phyloP scores from a whole-genome alignment of 2,797 vertebrate genomes.

The Gallinago nigripennis region DNA sequence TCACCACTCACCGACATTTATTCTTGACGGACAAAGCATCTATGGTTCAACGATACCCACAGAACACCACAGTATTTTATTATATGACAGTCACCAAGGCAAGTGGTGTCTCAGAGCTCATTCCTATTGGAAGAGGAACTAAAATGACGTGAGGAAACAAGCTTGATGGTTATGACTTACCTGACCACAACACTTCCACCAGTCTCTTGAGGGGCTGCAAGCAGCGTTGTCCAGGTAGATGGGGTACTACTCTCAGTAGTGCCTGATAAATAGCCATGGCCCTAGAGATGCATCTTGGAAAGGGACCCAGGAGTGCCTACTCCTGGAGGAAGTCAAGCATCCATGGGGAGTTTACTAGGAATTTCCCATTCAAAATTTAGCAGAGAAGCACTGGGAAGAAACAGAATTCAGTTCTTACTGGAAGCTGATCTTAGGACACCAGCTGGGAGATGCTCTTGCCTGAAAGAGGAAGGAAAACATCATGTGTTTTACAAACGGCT shows the following conservation, averaged over 20 bases:
- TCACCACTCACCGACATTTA: not conserved
- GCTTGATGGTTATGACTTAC: not conserved
- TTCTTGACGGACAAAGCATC: not conserved
- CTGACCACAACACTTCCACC: not conserved
- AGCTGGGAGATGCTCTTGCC: not conserved
- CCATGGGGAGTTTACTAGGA: not conserved
- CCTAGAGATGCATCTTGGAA: not conserved
- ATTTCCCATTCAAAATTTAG: not conserved
- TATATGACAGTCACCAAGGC: not conserved
- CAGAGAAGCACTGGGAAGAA: not conserved
- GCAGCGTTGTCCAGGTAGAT: not conserved
- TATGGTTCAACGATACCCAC: not conserved
- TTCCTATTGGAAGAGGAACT: not conserved
- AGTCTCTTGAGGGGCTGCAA: not conserved
- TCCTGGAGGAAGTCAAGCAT: not conserved
- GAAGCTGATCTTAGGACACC: not conserved
- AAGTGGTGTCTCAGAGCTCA: not conserved
- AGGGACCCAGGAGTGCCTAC: fast-evolving
- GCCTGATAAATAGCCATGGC: not conserved
- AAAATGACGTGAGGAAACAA: not conserved
- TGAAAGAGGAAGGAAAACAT: not conserved
- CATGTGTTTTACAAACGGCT: not conserved
- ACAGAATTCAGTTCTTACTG: not conserved
- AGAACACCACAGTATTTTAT: not conserved
- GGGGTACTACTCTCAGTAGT: not conserved